phyloP scores from a whole-genome alignment of 2,888 invertebrate species.

The Chrysodeixis includens region DNA sequence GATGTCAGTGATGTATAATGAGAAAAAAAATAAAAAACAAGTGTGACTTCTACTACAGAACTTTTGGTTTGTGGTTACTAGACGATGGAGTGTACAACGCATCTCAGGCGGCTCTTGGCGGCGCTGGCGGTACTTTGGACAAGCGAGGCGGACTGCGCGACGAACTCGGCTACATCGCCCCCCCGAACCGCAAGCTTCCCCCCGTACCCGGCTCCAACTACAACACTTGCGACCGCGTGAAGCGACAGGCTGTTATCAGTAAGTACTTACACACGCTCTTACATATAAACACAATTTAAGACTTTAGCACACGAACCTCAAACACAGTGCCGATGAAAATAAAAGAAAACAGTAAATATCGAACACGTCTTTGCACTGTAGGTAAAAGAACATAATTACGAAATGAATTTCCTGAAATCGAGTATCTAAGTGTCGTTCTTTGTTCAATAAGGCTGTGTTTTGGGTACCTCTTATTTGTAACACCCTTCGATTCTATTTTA shows the following conservation, averaged over 20 bases:
- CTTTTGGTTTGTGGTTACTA: conserved; percentile 69
- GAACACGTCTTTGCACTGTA: neutral
- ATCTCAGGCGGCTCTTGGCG: conserved; percentile 91
- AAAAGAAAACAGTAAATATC: neutral
- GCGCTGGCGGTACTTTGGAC: conserved; percentile 93
- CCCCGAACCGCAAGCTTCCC: conserved; percentile 97
- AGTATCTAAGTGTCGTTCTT: too few species aligned
- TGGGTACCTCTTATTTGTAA: neutral
- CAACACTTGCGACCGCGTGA: conserved; percentile 97
- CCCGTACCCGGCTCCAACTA: conserved; percentile 98
- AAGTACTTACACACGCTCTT: conserved; percentile 83
- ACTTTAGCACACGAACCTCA: neutral
- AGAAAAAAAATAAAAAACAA: neutral
- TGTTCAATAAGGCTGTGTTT: neutral
- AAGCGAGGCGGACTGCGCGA: conserved; percentile 95
- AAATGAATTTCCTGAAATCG: too few species aligned
- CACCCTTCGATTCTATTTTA: neutral
- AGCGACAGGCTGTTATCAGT: conserved; percentile 97
- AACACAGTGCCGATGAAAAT: neutral
- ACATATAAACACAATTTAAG: neutral
- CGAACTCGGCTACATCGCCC: conserved; percentile 97
- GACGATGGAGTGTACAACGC: conserved; percentile 98
- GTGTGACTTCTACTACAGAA: neutral
- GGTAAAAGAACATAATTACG: too few species aligned
- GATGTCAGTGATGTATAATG: conserved; percentile 18